These are phyloP conservation scores for Ispidina lecontei DNA, from an alignment of 2,797 vertebrate genomes.

Conservation along the genomic window DNA sequence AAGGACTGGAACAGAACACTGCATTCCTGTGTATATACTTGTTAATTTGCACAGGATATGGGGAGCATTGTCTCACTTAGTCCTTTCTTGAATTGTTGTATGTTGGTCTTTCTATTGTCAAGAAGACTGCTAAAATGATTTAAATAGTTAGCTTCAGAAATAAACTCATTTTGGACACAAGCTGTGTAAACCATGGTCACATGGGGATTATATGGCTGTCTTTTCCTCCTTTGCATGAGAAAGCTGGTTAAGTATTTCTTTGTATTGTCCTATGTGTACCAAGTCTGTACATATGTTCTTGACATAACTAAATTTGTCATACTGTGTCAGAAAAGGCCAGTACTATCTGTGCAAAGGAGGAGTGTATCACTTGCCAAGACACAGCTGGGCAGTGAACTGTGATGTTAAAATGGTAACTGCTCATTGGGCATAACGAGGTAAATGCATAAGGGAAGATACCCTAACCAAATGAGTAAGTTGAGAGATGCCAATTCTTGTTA, in stretches of 20 bases:
- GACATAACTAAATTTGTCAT: neutral
- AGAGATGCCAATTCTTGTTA: slow-evolving; percentile 31
- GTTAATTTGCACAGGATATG: neutral
- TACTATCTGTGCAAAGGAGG: neutral
- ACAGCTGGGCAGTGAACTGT: neutral
- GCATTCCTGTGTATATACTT: neutral
- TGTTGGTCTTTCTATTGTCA: neutral
- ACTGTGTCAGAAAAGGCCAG: neutral
- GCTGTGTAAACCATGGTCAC: neutral
- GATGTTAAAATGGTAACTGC: neutral
- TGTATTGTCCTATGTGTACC: neutral
- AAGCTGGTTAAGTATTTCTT: neutral
- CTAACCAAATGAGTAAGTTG: slow-evolving; percentile 36
- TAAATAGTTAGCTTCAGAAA: neutral
- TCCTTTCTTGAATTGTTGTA: neutral
- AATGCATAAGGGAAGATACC: neutral
- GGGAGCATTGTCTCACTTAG: neutral
- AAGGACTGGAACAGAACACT: neutral
- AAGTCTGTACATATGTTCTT: neutral
- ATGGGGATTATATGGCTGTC: neutral
- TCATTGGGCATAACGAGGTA: slow-evolving; percentile 16
- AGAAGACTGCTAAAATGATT: neutral
- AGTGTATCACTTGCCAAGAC: neutral
- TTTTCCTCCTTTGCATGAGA: neutral
- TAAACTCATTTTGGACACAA: neutral